Conservation (phyloP, 2,888 invertebrate species). For the Chrysopilus asiliformis region DNA sequence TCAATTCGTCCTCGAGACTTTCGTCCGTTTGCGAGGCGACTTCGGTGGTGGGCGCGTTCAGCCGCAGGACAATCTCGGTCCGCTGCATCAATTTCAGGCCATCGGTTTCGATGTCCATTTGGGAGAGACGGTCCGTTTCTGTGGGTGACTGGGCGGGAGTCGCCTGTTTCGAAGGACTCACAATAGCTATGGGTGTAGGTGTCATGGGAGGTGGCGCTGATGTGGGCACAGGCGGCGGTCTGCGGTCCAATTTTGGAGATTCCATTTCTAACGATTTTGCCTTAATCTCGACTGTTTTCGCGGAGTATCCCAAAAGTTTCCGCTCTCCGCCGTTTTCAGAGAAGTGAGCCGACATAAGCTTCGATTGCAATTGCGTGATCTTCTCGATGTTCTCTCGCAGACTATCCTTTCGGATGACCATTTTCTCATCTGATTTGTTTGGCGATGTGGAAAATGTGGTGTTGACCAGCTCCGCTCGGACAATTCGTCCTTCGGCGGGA, state of each 20-base stretch:
- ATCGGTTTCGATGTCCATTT: conserved; percentile 24
- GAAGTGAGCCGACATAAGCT: conserved; percentile 34
- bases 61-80: conserved; percentile 47
- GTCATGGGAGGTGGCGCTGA: conserved; percentile 6
- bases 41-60: conserved; percentile 48
- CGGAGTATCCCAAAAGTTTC: conserved; percentile 17
- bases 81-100: conserved; percentile 46
- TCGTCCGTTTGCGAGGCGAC: conserved; percentile 46
- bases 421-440: conserved; percentile 17
- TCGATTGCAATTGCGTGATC: conserved; percentile 34
- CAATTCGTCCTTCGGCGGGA: conserved; percentile 21
- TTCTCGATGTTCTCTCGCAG: conserved; percentile 35
- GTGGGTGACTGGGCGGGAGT: conserved; percentile 3
- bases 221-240: conserved; percentile 9
- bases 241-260: conserved; percentile 4
- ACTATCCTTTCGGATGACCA: conserved; percentile 30
- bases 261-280: conserved; percentile 15
- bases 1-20: conserved; percentile 27
- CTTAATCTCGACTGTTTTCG: conserved; percentile 12
- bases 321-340: conserved; percentile 21
- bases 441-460: conserved; percentile 23
- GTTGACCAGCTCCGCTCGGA: conserved; percentile 32
- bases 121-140: conserved; percentile 16
- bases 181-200: neutral
- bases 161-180: neutral